These are phyloP conservation scores for Drepanosiphum platanoidis DNA, from an alignment of 2,888 invertebrate species.

Conservation along the genomic window DNA sequence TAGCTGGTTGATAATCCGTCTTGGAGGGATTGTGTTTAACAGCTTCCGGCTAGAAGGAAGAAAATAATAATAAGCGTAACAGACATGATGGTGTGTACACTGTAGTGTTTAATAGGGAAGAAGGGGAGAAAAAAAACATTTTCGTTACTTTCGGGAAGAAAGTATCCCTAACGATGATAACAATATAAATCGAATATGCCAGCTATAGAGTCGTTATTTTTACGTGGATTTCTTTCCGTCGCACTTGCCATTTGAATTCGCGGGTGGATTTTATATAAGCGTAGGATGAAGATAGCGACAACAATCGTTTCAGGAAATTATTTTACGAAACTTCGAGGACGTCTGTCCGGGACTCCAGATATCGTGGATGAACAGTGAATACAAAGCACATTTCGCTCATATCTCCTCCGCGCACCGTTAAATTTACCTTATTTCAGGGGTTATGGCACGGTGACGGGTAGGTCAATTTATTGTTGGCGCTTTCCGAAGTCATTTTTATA, in stretches of 20 bases:
- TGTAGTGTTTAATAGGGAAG: background rate
- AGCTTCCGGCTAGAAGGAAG: conserved; percentile 35
- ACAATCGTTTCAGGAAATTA: conserved; percentile 49
- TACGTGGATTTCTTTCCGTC: conserved; percentile 4
- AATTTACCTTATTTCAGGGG: conserved; percentile 1
- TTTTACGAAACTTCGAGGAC: conserved; percentile 3
- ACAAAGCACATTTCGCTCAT: conserved; percentile 17
- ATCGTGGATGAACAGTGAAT: conserved; percentile 46
- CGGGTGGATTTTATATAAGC: no score
- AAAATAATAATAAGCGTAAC: conserved; percentile 30
- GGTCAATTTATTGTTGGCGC: conserved; percentile 13
- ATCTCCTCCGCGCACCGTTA: background rate
- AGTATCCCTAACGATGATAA: conserved; percentile 22
- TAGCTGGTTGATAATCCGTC: conserved; percentile 22
- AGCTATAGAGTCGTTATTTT: conserved; percentile 13
- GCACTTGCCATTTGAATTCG: no score
- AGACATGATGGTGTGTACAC: background rate
- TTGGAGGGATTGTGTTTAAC: conserved; percentile 26
- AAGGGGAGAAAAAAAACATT: background rate
- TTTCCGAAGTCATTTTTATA: conserved; percentile 20
- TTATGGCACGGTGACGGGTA: background rate
- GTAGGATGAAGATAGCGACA: background rate
- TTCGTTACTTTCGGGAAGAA: background rate
- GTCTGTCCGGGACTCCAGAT: conserved; percentile 16
- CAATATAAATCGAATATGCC: conserved; percentile 8